Evolutionary conservation across 1,140 invertebrate species (phyloP).

Genomic region (Trachymyrmex septentrionalis): DNA sequence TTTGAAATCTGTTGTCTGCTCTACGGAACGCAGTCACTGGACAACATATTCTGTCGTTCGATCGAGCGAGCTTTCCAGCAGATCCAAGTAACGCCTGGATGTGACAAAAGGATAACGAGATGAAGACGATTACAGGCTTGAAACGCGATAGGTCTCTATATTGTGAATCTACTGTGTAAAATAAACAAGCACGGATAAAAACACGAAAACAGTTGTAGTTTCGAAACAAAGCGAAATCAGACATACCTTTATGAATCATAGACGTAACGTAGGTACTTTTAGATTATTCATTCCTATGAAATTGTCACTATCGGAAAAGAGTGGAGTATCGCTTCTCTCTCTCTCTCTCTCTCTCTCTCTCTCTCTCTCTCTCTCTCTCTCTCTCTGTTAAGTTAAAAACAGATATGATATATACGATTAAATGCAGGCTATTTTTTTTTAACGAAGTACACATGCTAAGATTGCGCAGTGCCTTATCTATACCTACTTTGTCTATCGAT

Average conservation of each 20-base stretch:
- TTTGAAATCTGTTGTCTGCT: neutral
- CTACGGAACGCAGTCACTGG: neutral
- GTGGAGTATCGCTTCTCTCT: no score
- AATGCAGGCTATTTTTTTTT: no score
- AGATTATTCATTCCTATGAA: no score
- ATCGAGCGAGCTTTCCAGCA: neutral
- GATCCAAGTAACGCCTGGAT: neutral
- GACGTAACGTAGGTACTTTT: no score
- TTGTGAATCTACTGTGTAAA: neutral
- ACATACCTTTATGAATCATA: neutral
- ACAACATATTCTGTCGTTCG: neutral
- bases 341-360: no score
- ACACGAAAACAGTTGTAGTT: neutral
- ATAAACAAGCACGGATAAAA: neutral
- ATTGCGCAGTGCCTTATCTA: no score
- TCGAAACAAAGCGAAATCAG: neutral
- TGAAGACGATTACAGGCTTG: neutral
- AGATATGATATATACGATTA: no score
- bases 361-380: no score
- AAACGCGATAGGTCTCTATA: neutral
- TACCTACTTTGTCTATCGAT: no score
- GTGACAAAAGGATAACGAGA: conserved; percentile 3
- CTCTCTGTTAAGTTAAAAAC: no score
- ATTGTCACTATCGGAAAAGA: no score
- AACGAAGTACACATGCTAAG: no score